Evolutionary conservation across 2,113 vertebrate species (phyloP).

Genomic region (Callipepla californica): DNA sequence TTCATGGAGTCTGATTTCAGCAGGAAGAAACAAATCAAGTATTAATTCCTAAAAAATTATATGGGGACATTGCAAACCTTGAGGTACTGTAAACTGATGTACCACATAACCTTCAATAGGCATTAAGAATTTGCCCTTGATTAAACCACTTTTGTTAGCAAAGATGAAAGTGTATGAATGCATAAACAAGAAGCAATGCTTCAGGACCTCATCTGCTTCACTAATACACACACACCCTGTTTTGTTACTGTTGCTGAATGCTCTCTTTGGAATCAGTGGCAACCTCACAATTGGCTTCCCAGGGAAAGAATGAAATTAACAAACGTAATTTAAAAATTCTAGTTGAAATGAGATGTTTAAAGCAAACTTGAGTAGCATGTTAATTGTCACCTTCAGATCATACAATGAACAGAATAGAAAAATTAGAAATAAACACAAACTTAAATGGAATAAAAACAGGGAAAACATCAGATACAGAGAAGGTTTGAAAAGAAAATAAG

Average conservation of each 20-base stretch:
- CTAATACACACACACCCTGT: neutral
- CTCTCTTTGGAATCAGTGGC: neutral
- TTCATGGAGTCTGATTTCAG: neutral
- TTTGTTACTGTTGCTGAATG: neutral
- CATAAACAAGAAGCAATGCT: neutral
- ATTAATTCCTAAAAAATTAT: fast-evolving
- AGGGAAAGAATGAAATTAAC: neutral
- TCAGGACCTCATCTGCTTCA: neutral
- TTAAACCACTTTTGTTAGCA: neutral
- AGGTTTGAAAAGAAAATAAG: neutral
- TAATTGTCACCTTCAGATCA: neutral
- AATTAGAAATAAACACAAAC: neutral
- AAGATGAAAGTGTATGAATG: neutral
- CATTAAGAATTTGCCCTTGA: neutral
- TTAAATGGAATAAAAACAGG: neutral
- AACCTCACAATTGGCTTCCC: neutral
- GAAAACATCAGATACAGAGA: neutral
- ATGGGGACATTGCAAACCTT: neutral
- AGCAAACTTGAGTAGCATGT: neutral
- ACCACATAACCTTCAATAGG: neutral
- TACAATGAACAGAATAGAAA: neutral
- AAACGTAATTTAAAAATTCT: neutral
- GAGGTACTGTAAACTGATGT: neutral
- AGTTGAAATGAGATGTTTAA: too few species aligned
- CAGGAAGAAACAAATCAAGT: neutral